phyloP scores from a whole-genome alignment of 2,888 invertebrate species.

The Heteromyza rotundicornis region DNA sequence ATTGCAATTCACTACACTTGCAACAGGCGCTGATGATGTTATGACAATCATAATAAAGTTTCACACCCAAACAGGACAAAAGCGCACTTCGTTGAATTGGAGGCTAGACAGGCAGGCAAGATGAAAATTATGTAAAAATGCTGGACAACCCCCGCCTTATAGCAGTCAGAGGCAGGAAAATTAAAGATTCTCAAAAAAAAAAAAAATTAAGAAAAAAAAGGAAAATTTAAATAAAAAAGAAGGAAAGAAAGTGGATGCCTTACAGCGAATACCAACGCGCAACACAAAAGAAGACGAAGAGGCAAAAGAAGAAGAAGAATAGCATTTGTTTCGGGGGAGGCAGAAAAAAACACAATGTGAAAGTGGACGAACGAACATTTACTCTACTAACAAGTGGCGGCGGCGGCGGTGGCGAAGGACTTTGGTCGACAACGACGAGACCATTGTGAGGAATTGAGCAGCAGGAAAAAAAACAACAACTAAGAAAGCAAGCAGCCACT shows the following conservation, averaged over 20 bases:
- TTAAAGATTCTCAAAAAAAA: conserved; percentile 19
- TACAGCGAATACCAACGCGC: too few relatives aligned
- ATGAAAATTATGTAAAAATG: not conserved
- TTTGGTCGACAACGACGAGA: not conserved
- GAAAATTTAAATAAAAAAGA: not conserved
- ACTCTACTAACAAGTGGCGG: not conserved
- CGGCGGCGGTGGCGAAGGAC: not conserved
- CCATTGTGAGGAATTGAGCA: too few relatives aligned
- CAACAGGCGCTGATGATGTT: too few relatives aligned
- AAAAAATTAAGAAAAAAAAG: conserved; percentile 1
- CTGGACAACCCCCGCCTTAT: conserved; percentile 27
- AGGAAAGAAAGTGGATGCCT: not conserved
- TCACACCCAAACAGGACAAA: conserved; percentile 36
- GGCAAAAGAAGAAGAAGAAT: not conserved
- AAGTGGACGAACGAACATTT: not conserved
- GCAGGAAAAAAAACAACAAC: not conserved
- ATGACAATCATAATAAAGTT: not conserved
- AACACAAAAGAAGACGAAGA: not conserved
- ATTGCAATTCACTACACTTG: too few relatives aligned
- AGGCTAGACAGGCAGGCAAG: conserved; percentile 28
- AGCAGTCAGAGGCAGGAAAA: conserved; percentile 22
- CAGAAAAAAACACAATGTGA: not conserved
- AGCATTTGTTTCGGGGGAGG: not conserved
- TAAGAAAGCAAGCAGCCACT: not conserved
- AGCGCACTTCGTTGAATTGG: conserved; percentile 40